A percentile compares a stretch with the other conserved stretches of the same genome.
Evolutionary conservation across 2,797 vertebrate species (phyloP).

Genomic region (Tenualosa ilisha): DNA sequence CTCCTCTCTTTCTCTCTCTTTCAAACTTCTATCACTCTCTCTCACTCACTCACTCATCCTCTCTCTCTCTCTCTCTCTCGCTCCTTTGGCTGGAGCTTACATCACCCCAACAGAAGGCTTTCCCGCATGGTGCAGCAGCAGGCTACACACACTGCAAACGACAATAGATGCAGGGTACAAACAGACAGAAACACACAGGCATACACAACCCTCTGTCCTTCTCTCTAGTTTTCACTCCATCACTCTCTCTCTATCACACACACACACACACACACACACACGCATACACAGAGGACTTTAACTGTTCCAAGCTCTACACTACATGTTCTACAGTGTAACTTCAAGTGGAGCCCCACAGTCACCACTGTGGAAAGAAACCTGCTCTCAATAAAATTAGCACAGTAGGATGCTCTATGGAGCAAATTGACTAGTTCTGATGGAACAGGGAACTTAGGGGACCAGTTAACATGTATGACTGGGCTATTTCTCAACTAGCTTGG

Average conservation of each 20-base stretch:
- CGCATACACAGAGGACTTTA: background rate
- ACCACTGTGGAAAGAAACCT: background rate
- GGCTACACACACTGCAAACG: background rate
- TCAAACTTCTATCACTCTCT: background rate
- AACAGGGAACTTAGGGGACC: no score
- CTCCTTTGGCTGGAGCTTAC: slow-evolving; percentile 39
- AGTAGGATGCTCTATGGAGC: background rate
- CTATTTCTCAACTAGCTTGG: no score
- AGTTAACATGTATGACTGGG: no score
- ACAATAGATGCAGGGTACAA: background rate
- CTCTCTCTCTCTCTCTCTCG: slow-evolving; percentile 5
- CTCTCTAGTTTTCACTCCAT: background rate
- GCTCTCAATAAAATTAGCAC: background rate
- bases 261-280: background rate
- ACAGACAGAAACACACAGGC: background rate
- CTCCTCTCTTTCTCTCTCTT: slow-evolving; percentile 25
- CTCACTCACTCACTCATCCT: background rate
- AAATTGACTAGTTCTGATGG: background rate
- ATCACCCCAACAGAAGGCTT: slow-evolving; percentile 51
- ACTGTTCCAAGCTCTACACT: background rate
- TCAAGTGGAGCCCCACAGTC: no score
- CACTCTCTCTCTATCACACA: slow-evolving; percentile 9
- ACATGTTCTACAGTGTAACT: no score
- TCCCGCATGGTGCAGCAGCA: slow-evolving; percentile 50
- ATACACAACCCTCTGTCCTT: background rate